phyloP scores from a whole-genome alignment of 37 sponge, comb jelly and placozoan genomes.

The Eunapius fragilis region DNA sequence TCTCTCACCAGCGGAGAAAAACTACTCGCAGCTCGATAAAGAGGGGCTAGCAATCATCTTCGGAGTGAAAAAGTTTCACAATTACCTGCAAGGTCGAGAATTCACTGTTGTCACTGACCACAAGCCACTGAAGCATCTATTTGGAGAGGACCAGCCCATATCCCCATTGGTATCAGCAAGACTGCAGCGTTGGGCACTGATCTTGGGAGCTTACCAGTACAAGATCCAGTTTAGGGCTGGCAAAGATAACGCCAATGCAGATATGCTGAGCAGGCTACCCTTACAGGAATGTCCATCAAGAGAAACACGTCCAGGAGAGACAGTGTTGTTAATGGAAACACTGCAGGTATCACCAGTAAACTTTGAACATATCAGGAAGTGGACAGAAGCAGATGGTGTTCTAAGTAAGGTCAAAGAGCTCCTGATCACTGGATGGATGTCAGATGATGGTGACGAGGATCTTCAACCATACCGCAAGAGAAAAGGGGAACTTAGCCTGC shows the following conservation, averaged over 20 bases:
- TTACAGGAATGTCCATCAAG: conserved; percentile 1
- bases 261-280: conserved; percentile 33
- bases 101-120: conserved; percentile 34
- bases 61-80: conserved; percentile 27
- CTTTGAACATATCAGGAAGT: conserved; percentile 9
- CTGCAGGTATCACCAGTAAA: conserved; percentile 4
- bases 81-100: conserved; percentile 14
- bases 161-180: conserved; percentile 41
- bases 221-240: conserved; percentile 29
- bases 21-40: too few relatives aligned
- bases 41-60: conserved; percentile 28
- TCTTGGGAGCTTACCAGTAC: conserved; percentile 38
- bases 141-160: conserved; percentile 2
- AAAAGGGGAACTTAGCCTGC: conserved; percentile 21
- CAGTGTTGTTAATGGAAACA: conserved; percentile 5
- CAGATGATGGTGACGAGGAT: neutral
- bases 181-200: conserved; percentile 39
- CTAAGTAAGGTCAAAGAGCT: neutral
- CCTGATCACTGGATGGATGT: neutral
- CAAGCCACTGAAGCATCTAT: conserved; percentile 38
- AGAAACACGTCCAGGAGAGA: conserved; percentile 23
- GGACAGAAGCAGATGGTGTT: conserved; percentile 31
- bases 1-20: conserved; percentile 22
- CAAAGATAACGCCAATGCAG: conserved; percentile 26
- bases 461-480: neutral